These are phyloP conservation scores for Rotaria socialis DNA, from an alignment of 2,888 invertebrate genomes.

Conservation along the genomic window DNA sequence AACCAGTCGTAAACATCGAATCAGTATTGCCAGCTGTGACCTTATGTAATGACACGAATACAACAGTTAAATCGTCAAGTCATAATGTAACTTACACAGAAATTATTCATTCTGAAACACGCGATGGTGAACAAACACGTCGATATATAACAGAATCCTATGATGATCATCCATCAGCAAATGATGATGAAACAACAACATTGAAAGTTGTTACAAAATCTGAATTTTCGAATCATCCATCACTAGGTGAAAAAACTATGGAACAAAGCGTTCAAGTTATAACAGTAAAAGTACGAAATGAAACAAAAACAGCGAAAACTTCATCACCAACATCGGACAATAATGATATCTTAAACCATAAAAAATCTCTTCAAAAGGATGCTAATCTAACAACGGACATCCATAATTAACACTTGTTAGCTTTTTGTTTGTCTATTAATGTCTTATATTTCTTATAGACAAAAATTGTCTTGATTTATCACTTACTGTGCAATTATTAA, in stretches of 20 bases:
- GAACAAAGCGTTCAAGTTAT: slow-evolving; percentile 34
- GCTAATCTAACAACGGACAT: background rate
- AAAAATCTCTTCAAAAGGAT: background rate
- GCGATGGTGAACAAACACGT: slow-evolving; percentile 30
- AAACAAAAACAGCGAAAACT: background rate
- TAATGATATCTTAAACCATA: background rate
- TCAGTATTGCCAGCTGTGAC: background rate
- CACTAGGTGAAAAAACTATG: slow-evolving; percentile 13
- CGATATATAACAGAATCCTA: slow-evolving; percentile 22
- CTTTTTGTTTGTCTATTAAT: background rate
- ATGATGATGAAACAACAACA: background rate
- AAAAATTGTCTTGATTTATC: background rate
- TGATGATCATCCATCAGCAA: background rate
- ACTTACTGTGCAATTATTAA: background rate
- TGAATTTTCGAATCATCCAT: slow-evolving; percentile 10
- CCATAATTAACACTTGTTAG: background rate
- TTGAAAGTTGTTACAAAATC: slow-evolving; percentile 14
- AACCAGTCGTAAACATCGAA: background rate
- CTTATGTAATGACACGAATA: background rate
- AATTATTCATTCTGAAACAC: slow-evolving; percentile 3
- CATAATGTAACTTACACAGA: slow-evolving; percentile 33
- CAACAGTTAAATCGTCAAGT: background rate
- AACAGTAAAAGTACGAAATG: slow-evolving; percentile 19
- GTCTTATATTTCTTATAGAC: background rate
- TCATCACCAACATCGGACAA: background rate